These are phyloP conservation scores for Lithobates sylvaticus DNA, from an alignment of 2,797 vertebrate species.

Conservation along the genomic window DNA sequence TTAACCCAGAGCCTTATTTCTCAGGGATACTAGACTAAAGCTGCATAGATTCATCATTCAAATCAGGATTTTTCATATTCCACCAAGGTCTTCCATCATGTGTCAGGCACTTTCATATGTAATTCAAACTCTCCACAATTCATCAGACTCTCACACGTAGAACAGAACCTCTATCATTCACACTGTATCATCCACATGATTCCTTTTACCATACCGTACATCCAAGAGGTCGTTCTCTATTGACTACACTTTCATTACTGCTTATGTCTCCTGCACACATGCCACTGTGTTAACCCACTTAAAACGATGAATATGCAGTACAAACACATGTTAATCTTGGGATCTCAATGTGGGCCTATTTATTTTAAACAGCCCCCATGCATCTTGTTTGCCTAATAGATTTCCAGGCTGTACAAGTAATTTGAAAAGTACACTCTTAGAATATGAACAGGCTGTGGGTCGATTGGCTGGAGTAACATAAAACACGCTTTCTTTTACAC, in stretches of 20 bases:
- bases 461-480: not conserved
- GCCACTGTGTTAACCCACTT: not conserved
- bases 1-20: not conserved
- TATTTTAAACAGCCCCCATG: slow-evolving; percentile 15
- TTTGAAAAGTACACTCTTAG: not conserved
- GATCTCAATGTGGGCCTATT: not conserved
- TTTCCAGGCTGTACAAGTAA: slow-evolving; percentile 5
- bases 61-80: slow-evolving; percentile 15
- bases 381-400: slow-evolving; percentile 26
- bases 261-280: slow-evolving; percentile 6
- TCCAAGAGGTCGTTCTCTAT: not conserved
- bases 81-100: not conserved
- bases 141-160: slow-evolving; percentile 13
- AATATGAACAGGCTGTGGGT: slow-evolving; percentile 2
- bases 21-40: not conserved
- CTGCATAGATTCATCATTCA: slow-evolving; percentile 11
- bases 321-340: slow-evolving; percentile 39
- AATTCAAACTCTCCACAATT: not conserved
- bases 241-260: slow-evolving; percentile 22
- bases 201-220: not conserved
- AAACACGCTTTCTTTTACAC: not conserved
- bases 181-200: slow-evolving; percentile 1
- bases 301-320: slow-evolving; percentile 26
- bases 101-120: slow-evolving; percentile 5
- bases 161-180: not conserved